Evolutionary conservation across 2,113 vertebrate species (phyloP), one percentile per base, ranked within the genome.

Genomic region (Pyxicephalus adspersus): DNA sequence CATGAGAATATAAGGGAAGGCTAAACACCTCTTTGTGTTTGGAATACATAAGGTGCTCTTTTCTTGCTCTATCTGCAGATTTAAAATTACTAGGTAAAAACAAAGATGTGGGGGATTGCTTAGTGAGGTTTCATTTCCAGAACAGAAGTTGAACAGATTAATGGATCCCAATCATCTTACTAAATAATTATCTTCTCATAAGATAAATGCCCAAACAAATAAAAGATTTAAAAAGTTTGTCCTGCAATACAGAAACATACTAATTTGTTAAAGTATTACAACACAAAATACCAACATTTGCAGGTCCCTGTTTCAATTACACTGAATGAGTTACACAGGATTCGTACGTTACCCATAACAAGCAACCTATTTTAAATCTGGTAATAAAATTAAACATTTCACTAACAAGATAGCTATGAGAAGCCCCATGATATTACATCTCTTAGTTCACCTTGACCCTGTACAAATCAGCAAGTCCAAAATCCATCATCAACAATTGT

Each of bases 61-160:
- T n/a, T 80, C 66, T 51, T 71, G 77, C 77, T 71, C 66, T 26
- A 61, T 63, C 77, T 71, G 77, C 77, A 80, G 66, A 63, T 80
- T 80, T 80, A 80, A 80, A 80, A 80, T 63, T 61, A 80, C 77
- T 29, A 71, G 55, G 55, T 52, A 38, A 52, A 28, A 19, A 73
- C 68, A 73, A 73, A 38, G 50, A 58, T 64, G 22, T 60, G 22
- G 74, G 28, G 64, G 11, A n/a, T 55, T 68, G 63, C 64, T 26
- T 34, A 71, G 25, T 63, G 38, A 52, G 54, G 60, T 50, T 52
- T 65, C n/a, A 54, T 80, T 72, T 72, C 58, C 38, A 64, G 26
- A 34, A 64, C 22, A 71, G 52, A 54, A 73, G 58, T n/a, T 51
- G 50, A 18, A 23, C 51, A 52, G 28, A 55, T 80, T 22, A 54